Evolutionary conservation across 2,797 vertebrate species (phyloP), one percentile per base, ranked within the genome.

Genomic region (Lepus oiostolus): DNA sequence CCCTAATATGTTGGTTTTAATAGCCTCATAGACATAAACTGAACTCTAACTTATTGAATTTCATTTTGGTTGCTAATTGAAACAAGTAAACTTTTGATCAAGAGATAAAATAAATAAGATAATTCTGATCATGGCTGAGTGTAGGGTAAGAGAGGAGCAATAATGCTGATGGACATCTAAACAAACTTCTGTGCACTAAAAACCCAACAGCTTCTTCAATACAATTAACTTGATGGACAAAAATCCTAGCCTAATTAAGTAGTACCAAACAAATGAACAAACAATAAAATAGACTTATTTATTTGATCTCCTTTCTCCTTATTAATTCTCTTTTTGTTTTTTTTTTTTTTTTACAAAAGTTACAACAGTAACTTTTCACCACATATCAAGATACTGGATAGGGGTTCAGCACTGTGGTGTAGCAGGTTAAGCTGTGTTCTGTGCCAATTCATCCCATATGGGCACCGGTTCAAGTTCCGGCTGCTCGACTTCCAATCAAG

Each of bases 331-430:
- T 35, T 35, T 35, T 35, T 35, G 35, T 35, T 35, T 35, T 35
- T 47, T 30, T 77, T 89, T 85, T 6, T 52, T 88, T 85, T 93
- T 77, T 38, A 87, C 50, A 52, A 76, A 93, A n/a, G 42, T 38
- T 42, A 62, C 4, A 81, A 28, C 9, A 71, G 28, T 63, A 14
- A 50, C 10, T 93, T 89, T 79, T 67, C 10, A 70, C 6, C 87
- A 32, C 30, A 4, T 80, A 8, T 93, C 80, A 83, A 28, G n/a
- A 82, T 35, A 7, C 32, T 74, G 38, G 5, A 24, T 60, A 42
- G 42, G 1, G 42, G 42, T 47, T 47, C 42, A 47, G 42, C 42
- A 47, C 42, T 47, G 42, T 47, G 7, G 42, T 8, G 8, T 47
- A 47, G 42, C 8, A 2, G 42, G 8, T 47, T 47, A 47, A 47